Conservation (phyloP, 2,113 vertebrate species). For the Nannobrachium achirus region DNA sequence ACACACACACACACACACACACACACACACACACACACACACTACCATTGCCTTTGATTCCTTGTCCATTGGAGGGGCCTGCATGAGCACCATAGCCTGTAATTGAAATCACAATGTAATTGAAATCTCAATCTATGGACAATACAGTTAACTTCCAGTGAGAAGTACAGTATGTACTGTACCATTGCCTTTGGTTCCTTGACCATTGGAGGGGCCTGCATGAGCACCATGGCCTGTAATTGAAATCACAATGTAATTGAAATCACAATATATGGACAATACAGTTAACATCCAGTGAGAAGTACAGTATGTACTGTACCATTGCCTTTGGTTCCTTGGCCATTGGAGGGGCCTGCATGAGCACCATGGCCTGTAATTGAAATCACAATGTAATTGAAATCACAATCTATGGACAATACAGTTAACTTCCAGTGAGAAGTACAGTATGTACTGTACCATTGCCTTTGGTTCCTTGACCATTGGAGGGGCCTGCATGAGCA, state of each 20-base stretch:
- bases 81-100: constrained; percentile 43
- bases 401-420: no score
- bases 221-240: constrained; percentile 10
- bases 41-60: constrained; percentile 50
- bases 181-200: constrained; percentile 14
- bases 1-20: no score
- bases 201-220: constrained; percentile 36
- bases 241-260: background rate
- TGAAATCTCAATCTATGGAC: no score
- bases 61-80: constrained; percentile 45
- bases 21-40: no score
- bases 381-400: no score
- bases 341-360: background rate
- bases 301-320: constrained; percentile 10
- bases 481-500: background rate
- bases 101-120: no score
- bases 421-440: no score
- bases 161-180: background rate
- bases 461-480: constrained; percentile 7
- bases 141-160: no score
- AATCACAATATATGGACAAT: background rate
- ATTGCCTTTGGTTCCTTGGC: constrained; percentile 12
- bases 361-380: constrained; percentile 37
- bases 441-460: constrained; percentile 19
- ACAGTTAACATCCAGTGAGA: no score